A percentile compares a stretch with the other conserved stretches of the same genome.
Evolutionary conservation across 2,888 invertebrate species (phyloP).

Genomic region (Disparrhopalites patrizii): DNA sequence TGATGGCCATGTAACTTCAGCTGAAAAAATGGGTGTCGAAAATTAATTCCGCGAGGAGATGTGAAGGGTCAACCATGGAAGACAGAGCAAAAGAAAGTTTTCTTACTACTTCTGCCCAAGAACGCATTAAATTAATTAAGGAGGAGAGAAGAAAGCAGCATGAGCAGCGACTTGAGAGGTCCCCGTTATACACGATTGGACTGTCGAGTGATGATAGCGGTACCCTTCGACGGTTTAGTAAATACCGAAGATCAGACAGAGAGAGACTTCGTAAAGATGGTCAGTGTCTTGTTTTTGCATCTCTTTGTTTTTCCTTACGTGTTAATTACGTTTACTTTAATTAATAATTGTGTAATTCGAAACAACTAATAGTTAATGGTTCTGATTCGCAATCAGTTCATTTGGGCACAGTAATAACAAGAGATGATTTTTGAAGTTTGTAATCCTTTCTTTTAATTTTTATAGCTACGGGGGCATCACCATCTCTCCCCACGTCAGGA

Average conservation of each 20-base stretch:
- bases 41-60: not conserved
- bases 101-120: constrained; percentile 12
- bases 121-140: constrained; percentile 31
- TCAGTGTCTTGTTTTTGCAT: too few species aligned
- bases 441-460: too few species aligned
- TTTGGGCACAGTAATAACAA: too few species aligned
- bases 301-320: too few species aligned
- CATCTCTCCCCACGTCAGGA: not conserved
- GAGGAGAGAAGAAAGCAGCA: constrained; percentile 32
- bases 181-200: not conserved
- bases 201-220: constrained; percentile 16
- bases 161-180: constrained; percentile 26
- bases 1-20: not conserved
- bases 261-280: not conserved
- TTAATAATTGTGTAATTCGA: too few species aligned
- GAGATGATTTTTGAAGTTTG: too few species aligned
- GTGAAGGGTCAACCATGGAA: constrained; percentile 18
- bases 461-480: not conserved
- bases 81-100: constrained; percentile 3
- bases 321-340: too few species aligned
- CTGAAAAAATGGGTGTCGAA: not conserved
- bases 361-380: too few species aligned
- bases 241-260: constrained; percentile 28
- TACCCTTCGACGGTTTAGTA: constrained; percentile 27
- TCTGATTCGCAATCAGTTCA: too few species aligned